Evolutionary conservation across 2,797 vertebrate species (phyloP).

Genomic region (Lutjanus campechanus): DNA sequence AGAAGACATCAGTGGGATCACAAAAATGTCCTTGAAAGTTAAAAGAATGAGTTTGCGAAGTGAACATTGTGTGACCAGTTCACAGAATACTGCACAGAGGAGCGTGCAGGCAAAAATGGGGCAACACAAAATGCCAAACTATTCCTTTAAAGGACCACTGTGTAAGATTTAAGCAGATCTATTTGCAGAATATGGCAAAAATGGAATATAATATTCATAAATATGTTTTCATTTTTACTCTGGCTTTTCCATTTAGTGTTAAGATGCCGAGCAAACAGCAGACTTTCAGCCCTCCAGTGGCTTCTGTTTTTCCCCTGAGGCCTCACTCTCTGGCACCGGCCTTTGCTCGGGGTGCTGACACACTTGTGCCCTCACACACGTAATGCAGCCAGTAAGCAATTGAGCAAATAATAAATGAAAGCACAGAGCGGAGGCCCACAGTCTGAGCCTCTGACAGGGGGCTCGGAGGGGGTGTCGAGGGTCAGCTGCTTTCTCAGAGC

Average conservation of each 20-base stretch:
- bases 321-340: slow-evolving; percentile 26
- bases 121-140: not conserved
- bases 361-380: slow-evolving; percentile 44
- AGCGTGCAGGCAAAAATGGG: too few species aligned
- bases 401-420: slow-evolving; percentile 74
- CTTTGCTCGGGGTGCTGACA: slow-evolving; percentile 50
- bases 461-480: slow-evolving; percentile 48
- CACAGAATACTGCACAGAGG: too few species aligned
- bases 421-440: slow-evolving; percentile 34
- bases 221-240: slow-evolving; percentile 27
- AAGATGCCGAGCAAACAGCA: slow-evolving; percentile 28
- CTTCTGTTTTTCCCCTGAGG: slow-evolving; percentile 20
- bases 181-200: too few species aligned
- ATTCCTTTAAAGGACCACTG: slow-evolving; percentile 8
- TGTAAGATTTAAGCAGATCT: too few species aligned
- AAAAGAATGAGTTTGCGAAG: not conserved
- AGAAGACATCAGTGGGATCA: not conserved
- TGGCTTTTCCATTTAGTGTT: slow-evolving; percentile 24
- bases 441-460: slow-evolving; percentile 42
- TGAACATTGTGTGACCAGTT: not conserved
- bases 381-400: slow-evolving; percentile 50
- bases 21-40: not conserved
- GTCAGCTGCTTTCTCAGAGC: slow-evolving; percentile 77
- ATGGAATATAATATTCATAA: too few species aligned
- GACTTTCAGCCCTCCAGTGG: slow-evolving; percentile 28